phyloP scores from a whole-genome alignment of 2,888 invertebrate genomes.

The Idaea biselata region DNA sequence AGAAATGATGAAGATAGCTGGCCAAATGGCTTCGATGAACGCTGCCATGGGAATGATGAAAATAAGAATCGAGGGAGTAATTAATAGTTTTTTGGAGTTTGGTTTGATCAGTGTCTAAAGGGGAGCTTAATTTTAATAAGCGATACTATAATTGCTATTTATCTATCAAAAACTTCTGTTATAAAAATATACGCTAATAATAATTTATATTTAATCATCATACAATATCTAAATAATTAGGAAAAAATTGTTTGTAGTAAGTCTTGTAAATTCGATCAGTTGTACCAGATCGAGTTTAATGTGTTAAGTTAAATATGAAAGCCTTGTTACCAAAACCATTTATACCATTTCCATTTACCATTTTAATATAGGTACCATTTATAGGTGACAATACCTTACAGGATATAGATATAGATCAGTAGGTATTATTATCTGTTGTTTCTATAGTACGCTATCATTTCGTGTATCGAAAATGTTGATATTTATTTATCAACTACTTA shows the following conservation, averaged over 20 bases:
- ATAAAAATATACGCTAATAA: too few species aligned
- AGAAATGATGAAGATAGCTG: background rate
- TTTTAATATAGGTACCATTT: too few species aligned
- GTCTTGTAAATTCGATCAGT: too few species aligned
- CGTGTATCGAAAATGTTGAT: background rate
- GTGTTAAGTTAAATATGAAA: too few species aligned
- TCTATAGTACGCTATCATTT: background rate
- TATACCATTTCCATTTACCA: too few species aligned
- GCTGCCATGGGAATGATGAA: constrained; percentile 19
- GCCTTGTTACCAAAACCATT: too few species aligned
- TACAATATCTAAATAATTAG: too few species aligned
- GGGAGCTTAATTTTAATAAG: background rate
- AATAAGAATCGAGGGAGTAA: constrained; percentile 23
- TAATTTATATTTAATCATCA: too few species aligned
- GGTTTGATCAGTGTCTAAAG: constrained; percentile 13
- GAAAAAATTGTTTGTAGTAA: too few species aligned
- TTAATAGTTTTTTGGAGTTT: constrained; percentile 27
- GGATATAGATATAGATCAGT: too few species aligned
- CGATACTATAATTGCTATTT: background rate
- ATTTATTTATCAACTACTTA: background rate
- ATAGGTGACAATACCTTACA: too few species aligned
- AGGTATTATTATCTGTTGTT: background rate
- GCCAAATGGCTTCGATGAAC: background rate
- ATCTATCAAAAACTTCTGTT: background rate
- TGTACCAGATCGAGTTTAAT: too few species aligned